Evolutionary conservation across 2,797 vertebrate genomes (phyloP), one percentile per base, ranked within the genome.

Genomic region (Pristis pectinata): DNA sequence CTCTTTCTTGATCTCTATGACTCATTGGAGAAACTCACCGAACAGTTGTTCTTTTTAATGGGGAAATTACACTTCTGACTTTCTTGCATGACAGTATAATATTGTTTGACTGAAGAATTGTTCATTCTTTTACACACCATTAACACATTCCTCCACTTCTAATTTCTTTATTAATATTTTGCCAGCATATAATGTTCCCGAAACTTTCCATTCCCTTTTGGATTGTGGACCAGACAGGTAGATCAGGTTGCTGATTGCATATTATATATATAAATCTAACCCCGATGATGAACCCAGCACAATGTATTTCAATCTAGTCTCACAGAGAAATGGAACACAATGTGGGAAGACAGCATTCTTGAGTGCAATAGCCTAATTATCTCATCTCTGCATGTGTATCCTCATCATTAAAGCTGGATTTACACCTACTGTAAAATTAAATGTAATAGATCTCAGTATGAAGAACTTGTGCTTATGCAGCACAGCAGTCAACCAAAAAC

Each of bases 21-120:
- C 56, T 64, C 30, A 61, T 61, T 61, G 56, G 85, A 64, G 34
- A 89, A 37, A 89, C 61, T 89, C 56, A 61, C 34, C 15, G 6
- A n/a, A 7, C 85, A 61, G 85, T 64, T 89, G 30, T 89, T 61
- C 56, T 37, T 89, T 89, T 89, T 61, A 89, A 89, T 89, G 59
- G 34, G 85, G 59, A 61, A 61, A 61, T 89, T 89, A 89, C 15
- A 61, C 15, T 61, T 56, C 87, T 87, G 24, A 59, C 59, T 61
- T 89, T 61, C 85, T 64, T 34, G 56, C 7, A 7, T 61, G 34
- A 22, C 56, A 89, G 34, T 37, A 34, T 27, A 59, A 59, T 34
- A 56, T 30, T 15, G 13, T 89, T 61, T 61, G 85, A 89, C 8
- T 59, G 85, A 89, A 89, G 85, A 64, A 61, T n/a, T 22, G 59